Conservation (phyloP, 2,113 vertebrate species). For the Pteropus alecto region DNA sequence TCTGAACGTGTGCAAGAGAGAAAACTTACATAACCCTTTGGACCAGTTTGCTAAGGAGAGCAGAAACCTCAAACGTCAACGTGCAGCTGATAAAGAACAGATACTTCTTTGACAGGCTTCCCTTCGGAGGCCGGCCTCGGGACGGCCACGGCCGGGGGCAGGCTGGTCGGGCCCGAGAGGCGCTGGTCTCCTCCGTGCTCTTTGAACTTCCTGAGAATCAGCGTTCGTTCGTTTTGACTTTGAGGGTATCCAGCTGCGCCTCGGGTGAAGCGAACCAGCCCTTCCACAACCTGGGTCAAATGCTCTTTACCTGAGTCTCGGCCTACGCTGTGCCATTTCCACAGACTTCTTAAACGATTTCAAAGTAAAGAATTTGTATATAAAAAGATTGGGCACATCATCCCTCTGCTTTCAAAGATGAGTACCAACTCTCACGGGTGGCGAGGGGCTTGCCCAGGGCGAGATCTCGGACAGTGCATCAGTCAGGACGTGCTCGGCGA, state of each 20-base stretch:
- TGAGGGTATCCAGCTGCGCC: not conserved
- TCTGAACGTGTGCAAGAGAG: conserved; percentile 40
- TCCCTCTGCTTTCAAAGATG: not conserved
- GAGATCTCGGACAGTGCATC: accelerated
- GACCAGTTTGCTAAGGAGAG: not conserved
- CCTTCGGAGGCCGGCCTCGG: not conserved
- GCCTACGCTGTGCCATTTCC: not conserved
- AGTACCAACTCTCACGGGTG: not conserved
- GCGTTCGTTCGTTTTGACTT: not conserved
- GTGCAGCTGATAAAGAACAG: conserved; percentile 45
- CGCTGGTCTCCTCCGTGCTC: accelerated
- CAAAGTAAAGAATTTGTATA: not conserved
- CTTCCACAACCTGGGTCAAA: not conserved
- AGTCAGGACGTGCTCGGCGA: accelerated
- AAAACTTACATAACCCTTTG: conserved; percentile 51
- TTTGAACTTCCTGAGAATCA: not conserved
- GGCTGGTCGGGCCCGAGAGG: not conserved
- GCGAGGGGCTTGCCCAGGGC: not conserved
- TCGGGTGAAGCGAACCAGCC: not conserved
- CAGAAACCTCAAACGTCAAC: conserved; percentile 58
- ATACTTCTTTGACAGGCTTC: not conserved
- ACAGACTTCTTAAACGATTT: not conserved
- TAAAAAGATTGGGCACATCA: not conserved
- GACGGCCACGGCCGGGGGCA: accelerated
- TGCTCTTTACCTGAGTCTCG: not conserved